These are phyloP conservation scores for Aphidius gifuensis DNA, from an alignment of 1,140 invertebrate species.

Conservation along the genomic window DNA sequence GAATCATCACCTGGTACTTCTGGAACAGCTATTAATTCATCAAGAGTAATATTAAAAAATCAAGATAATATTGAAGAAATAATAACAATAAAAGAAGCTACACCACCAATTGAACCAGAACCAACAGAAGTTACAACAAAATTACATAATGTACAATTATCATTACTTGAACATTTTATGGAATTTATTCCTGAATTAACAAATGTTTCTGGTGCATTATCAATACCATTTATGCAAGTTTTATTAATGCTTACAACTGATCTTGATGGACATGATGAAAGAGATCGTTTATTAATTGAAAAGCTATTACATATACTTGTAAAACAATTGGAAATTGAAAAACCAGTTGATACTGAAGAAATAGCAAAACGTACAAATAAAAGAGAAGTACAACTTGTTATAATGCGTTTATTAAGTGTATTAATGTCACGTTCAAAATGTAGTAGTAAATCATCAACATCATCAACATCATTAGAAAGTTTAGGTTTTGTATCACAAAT, in stretches of 20 bases:
- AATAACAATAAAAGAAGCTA: constrained; percentile 45
- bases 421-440: constrained; percentile 76
- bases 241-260: constrained; percentile 88
- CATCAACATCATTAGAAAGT: constrained; percentile 49
- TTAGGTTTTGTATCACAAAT: constrained; percentile 70
- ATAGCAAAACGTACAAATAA: constrained; percentile 62
- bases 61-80: constrained; percentile 13
- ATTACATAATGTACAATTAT: constrained; percentile 56
- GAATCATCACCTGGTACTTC: constrained; percentile 55
- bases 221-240: constrained; percentile 90
- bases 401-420: constrained; percentile 79
- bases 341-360: constrained; percentile 54
- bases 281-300: constrained; percentile 74
- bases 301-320: constrained; percentile 72
- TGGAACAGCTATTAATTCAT: constrained; percentile 44
- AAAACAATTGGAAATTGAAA: constrained; percentile 73
- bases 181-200: constrained; percentile 63
- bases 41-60: background rate
- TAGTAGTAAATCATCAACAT: constrained; percentile 56
- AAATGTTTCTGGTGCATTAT: constrained; percentile 71
- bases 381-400: constrained; percentile 81
- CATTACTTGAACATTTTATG: constrained; percentile 61
- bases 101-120: constrained; percentile 42
- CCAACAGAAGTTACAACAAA: constrained; percentile 45
- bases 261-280: constrained; percentile 79